Evolutionary conservation across 1,140 invertebrate genomes (phyloP), one percentile per base, ranked within the genome.

Genomic region (Drosophila navojoa): DNA sequence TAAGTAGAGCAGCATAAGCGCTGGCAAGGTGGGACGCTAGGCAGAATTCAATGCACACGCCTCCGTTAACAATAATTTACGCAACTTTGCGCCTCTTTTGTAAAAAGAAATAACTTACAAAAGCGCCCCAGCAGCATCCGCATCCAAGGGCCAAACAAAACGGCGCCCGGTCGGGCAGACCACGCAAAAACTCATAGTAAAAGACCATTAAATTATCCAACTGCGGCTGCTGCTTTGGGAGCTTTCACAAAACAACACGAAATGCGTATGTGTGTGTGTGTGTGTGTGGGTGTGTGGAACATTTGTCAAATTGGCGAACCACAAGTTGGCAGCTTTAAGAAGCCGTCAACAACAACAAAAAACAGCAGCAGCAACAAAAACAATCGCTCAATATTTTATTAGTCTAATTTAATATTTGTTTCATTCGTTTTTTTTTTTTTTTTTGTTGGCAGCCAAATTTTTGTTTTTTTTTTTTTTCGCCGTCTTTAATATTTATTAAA

Each of bases 401-500:
- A 73, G 78, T 74, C 79, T 77, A 87, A 87, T 87, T 89, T 82
- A 69, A 86, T 86, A 82, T 86, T 79, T 76, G 54, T 75, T 45
- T 66, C 59, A 25, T 16, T 59, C 9, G 57, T 1, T 3, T 9
- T 40, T 9, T 27, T 11, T 13, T 22, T 15, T n/a, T 40, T 2
- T n/a, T 44, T 44, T 44, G 15, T 42, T 7, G 13, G 15, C 58
- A 60, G 42, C 44, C 58, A 40, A 68, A 22, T 22, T 22, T 22
- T n/a, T 55, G 64, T 54, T 61, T 81, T 87, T 71, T 82, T 68
- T 29, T 29, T 29, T 29, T 29, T 29, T 5, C 5, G 27, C 79
- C 71, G 76, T 79, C 72, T 87, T 82, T 89, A 89, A 87, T 89
- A 87, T 87, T 87, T 87, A 87, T 87, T 89, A 89, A 87, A 87